Base-by-base conservation (phyloP, 2,888 invertebrate species). In the Polydrusus tereticollis region DNA sequence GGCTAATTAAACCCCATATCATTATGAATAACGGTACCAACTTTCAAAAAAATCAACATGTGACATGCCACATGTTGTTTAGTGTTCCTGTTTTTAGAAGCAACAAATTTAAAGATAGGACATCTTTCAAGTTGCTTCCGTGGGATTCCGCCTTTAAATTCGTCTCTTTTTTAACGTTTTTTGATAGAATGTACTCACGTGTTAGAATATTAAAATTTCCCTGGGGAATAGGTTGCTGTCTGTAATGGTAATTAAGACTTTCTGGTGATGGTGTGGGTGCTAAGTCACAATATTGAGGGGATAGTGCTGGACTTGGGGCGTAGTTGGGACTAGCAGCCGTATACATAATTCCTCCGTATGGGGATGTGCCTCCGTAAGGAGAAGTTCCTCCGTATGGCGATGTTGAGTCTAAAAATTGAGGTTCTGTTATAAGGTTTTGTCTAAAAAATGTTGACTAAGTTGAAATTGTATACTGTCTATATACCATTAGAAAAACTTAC, bases 401-500 rank as follows among this genome's bases (percentile, higher is more conserved):
- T n/a, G 77, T 72, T 7, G 77, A 71, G 26, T 75, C 74, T 76
- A 50, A 14, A 74, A 73, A 10, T 29, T 7, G 14, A 26, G 10
- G n/a, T 5, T n/a, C 36, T 57, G n/a, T n/a, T 12, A 55, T 7
- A n/a, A n/a, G n/a, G n/a, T n/a, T n/a, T n/a, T n/a, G n/a, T n/a
- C n/a, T n/a, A n/a, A n/a, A n/a, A n/a, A n/a, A n/a, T n/a, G n/a
- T n/a, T n/a, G n/a, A n/a, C n/a, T n/a, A n/a, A n/a, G n/a, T n/a
- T n/a, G n/a, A n/a, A n/a, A n/a, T n/a, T n/a, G n/a, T n/a, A n/a
- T n/a, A n/a, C n/a, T n/a, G n/a, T 33, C 12, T 33, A 33, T 10
- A 33, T 33, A 33, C 10, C 10, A 33, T 33, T 33, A 43, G 4
- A 65, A 26, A 50, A 14, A 52, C 66, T 77, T 81, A 85, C 85